Evolutionary conservation across 2,888 invertebrate species (phyloP).

Genomic region (Parascotia fuliginaria): DNA sequence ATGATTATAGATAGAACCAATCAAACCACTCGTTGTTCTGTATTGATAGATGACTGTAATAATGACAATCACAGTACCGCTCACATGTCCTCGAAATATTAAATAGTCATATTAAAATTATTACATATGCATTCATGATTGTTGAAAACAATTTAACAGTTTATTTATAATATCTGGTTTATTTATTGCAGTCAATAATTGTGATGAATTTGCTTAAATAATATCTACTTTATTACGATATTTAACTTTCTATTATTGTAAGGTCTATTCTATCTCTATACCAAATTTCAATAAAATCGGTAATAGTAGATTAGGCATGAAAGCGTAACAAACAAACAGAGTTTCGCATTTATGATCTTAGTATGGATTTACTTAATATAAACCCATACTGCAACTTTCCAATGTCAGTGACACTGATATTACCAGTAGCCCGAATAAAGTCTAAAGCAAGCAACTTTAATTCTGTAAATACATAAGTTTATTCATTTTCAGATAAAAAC

Average conservation of each 20-base stretch:
- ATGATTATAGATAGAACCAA: conserved; percentile 11
- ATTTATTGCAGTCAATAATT: too few species aligned
- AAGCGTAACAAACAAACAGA: too few species aligned
- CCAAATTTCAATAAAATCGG: too few species aligned
- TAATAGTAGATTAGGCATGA: too few species aligned
- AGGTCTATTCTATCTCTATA: too few species aligned
- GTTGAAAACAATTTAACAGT: neutral
- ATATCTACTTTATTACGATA: too few species aligned
- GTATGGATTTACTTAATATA: too few species aligned
- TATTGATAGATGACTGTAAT: conserved; percentile 22
- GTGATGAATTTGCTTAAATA: too few species aligned
- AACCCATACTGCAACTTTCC: neutral
- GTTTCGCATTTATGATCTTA: too few species aligned
- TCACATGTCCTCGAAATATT: conserved; percentile 7
- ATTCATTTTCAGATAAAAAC: conserved; percentile 63
- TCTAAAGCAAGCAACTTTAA: conserved; percentile 18
- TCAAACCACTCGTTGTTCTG: conserved; percentile 30
- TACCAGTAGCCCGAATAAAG: conserved; percentile 6
- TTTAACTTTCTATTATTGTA: too few species aligned
- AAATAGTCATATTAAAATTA: neutral
- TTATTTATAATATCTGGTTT: neutral
- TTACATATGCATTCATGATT: neutral
- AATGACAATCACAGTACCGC: conserved; percentile 23
- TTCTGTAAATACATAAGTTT: conserved; percentile 17
- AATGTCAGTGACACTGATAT: neutral